Evolutionary conservation across 1,140 invertebrate genomes (phyloP), one percentile per base, ranked within the genome.

Genomic region (Sinonovacula constricta): DNA sequence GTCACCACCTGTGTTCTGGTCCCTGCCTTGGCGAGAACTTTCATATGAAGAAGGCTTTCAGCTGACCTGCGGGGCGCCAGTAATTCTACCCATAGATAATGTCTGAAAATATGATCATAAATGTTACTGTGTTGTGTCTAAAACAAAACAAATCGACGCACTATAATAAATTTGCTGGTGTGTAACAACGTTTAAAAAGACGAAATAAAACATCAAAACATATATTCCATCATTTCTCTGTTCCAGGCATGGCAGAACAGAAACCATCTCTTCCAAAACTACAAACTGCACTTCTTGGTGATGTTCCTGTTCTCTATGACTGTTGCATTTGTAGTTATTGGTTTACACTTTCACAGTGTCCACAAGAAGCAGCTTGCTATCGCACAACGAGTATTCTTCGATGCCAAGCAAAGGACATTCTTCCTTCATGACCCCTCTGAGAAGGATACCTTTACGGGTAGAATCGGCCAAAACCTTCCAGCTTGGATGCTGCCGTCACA

Each of bases 221-320:
- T n/a, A n/a, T n/a, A n/a, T n/a, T n/a, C n/a, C n/a, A n/a, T n/a
- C n/a, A n/a, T n/a, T n/a, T n/a, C n/a, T n/a, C n/a, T n/a, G n/a
- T n/a, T n/a, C n/a, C 72, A 86, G 84, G 60, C 82, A 26, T 80
- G 87, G 70, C 65, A 81, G 62, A 79, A 76, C 18, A 63, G 81
- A 39, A 72, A 79, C 49, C 70, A 82, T 36, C 54, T 80, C 7
- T 3, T 82, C 12, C 81, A 83, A 28, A 83, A 83, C 36, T 88
- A 87, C 62, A 82, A 81, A 18, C 76, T 89, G 1, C 86, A 89
- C 51, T 68, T 89, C 3, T 79, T 86, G 24, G 88, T 89, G 12
- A 14, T 72, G 3, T 10, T 80, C 28, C 77, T 88, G 36, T 87
- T 89, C 72, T 5, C 85, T 22, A 51, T 85, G 24, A 83, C 76